Base-by-base conservation (phyloP, 2,113 vertebrate species). In the Rhabdomys dilectus region DNA sequence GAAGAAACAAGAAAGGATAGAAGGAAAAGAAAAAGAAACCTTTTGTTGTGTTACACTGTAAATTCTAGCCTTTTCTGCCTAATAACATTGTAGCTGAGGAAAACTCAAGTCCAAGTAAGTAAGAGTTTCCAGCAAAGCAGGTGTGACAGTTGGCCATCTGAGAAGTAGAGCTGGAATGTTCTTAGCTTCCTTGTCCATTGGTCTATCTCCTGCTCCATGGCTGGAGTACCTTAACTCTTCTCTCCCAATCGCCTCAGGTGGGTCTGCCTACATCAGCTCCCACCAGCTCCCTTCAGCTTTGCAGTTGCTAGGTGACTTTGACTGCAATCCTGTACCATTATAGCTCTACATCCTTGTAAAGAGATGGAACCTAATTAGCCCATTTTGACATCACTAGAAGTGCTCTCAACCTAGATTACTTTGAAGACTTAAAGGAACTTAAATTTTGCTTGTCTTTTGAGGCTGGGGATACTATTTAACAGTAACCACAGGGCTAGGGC, bases 71-170 rank as follows among this genome's bases (percentile, higher is more conserved):
- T 39, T 58, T 95, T 84, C 64, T 95, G 68, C 70, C 24, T 9
- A 48, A 72, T 75, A 22, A 62, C 5, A 91, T 21, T 87, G 12
- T 70, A 66, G 17, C 21, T 68, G 60, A 90, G 53, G 29, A 95
- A 88, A 80, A 84, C 24, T 73, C 80, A 92, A n/a, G 56, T 34
- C 1, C 62, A 62, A 94, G 73, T 92, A 94, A 94, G 76, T 48
- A 85, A 84, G 62, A 56, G 90, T 88, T 26, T 73, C 36, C 78
- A 53, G 39, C 84, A 89, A 96, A 93, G 48, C 19, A 70, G 96
- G 58, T 48, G 7, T 48, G 92, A 91, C 16, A 56, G 78, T 31
- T 34, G 53, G 16, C 11, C 84, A 21, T 84, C 68, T 89, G 48
- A 84, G 88, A 85, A 86, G 93, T 31, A 90, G 89, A 92, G 36